These are phyloP conservation scores for Dicaeum eximium DNA, from an alignment of 2,113 vertebrate species.

Conservation along the genomic window DNA sequence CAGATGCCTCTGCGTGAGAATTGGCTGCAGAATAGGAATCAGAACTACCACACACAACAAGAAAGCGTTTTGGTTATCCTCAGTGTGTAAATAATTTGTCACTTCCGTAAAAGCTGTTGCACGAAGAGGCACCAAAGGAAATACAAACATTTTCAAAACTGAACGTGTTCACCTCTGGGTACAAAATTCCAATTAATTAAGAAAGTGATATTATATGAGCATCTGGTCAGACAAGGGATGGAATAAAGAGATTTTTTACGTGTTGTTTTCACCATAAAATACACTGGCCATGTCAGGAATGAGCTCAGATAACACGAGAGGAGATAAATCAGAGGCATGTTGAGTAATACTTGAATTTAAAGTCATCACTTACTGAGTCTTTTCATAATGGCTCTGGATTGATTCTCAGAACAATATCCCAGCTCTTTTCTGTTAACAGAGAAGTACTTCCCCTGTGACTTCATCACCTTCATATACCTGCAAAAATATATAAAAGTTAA, in stretches of 20 bases:
- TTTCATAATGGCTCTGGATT: neutral
- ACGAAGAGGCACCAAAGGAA: neutral
- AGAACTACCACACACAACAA: neutral
- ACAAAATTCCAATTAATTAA: conserved; percentile 36
- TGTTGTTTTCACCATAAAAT: neutral
- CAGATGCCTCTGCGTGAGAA: neutral
- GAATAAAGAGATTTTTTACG: neutral
- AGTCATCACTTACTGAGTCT: neutral
- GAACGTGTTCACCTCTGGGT: neutral
- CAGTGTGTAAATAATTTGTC: neutral
- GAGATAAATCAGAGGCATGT: neutral
- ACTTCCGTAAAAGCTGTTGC: neutral
- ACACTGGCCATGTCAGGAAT: conserved; percentile 16
- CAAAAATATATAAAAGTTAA: neutral
- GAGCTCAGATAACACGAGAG: neutral
- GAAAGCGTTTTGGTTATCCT: neutral
- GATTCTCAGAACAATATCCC: neutral
- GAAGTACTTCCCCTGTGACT: neutral
- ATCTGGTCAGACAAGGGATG: conserved; percentile 4
- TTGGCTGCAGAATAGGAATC: neutral
- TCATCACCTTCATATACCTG: conserved; percentile 48
- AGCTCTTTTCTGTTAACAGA: conserved; percentile 34
- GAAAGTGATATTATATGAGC: neutral
- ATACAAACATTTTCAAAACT: neutral
- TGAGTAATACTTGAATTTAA: neutral